Base-by-base conservation (phyloP, 2,888 invertebrate genomes). In the Beris chalybata region DNA sequence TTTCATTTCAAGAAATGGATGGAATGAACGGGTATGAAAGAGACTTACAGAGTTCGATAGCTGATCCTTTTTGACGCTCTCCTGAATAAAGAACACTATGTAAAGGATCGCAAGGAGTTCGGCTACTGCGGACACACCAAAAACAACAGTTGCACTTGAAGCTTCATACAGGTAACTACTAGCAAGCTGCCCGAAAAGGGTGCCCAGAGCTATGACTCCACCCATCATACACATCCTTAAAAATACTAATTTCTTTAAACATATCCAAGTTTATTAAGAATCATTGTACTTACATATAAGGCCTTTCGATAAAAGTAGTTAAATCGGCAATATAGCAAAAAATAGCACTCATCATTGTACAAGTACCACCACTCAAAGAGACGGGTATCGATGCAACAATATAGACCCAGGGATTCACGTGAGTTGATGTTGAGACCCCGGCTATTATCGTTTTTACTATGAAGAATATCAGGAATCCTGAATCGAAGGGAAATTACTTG, bases 241-340 rank as follows among this genome's bases (percentile, higher is more conserved):
- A 44, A 15, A 11, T 29, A 12, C 4, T 11, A 4, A 30, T 7
- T 29, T 30, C 12, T 44, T n/a, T 3, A 7, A 5, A 38, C 5
- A 38, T 38, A 38, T 38, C 9, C 9, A 7, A 38, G 9, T 38
- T 38, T 3, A 7, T 38, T 7, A 38, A 3, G 44, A 15, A 22
- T 5, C 7, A 13, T 79, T 30, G 1, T 38, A 7, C 38, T 50
- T 54, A 87, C 87, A 87, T 85, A 73, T 87, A 78, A 68, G 89
- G 87, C 76, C 90, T 81, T 71, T 83, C 85, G 13, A 83, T 80
- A 32, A 83, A 82, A 12, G 83, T 79, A 0, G 87, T 85, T 55
- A 87, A 84, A 76, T 91, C 90, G 48, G 87, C 85, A 71, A 90
- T 80, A 73, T 89, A 89, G 73, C 88, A 88, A 73, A 85, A 85